Evolutionary conservation across 1,140 invertebrate species (phyloP).

Genomic region (Eurosta solidaginis): DNA sequence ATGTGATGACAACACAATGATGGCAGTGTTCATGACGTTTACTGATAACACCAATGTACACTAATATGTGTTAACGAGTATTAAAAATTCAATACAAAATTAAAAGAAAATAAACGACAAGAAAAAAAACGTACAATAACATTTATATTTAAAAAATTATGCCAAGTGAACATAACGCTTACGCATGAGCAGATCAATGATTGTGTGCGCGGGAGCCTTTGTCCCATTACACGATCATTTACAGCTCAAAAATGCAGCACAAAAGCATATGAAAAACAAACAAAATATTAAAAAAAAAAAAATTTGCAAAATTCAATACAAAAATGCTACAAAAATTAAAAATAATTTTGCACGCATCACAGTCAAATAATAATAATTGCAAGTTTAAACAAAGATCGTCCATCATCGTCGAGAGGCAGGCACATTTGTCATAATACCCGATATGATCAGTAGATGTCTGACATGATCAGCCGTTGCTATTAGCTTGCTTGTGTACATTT

Average conservation of each 20-base stretch:
- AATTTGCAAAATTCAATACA: not conserved
- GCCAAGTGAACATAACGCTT: not conserved
- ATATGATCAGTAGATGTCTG: slow-evolving; percentile 50
- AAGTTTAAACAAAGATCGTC: not conserved
- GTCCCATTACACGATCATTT: slow-evolving; percentile 16
- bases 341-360: slow-evolving; percentile 57
- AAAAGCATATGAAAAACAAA: not conserved
- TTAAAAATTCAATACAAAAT: not conserved
- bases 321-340: slow-evolving; percentile 36
- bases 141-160: not conserved
- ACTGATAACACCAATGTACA: not conserved
- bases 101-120: not conserved
- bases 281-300: no score
- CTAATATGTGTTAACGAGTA: not conserved
- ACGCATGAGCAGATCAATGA: slow-evolving; percentile 25
- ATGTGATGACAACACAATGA: no score
- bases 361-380: slow-evolving; percentile 22
- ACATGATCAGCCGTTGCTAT: no score
- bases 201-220: not conserved
- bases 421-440: slow-evolving; percentile 59
- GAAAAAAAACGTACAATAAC: no score
- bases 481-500: no score
- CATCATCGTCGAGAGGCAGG: no score
- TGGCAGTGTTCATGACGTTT: not conserved
- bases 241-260: slow-evolving; percentile 24